A percentile compares a stretch with the other conserved stretches of the same genome.
phyloP scores from a whole-genome alignment of 2,888 invertebrate genomes.

The Rhaphigaster nebulosa region DNA sequence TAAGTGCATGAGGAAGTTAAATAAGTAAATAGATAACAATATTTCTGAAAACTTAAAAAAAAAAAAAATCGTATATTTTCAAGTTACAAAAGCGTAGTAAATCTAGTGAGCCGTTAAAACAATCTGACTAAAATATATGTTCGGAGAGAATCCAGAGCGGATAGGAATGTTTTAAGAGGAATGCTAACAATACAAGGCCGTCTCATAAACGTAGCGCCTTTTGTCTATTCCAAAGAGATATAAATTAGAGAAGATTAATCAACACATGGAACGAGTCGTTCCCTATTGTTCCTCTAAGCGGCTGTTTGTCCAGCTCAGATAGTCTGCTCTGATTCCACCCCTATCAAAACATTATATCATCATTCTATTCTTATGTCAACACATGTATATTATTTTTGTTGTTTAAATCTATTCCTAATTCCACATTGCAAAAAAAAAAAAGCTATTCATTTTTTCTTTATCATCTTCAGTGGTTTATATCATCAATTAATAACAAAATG shows the following conservation, averaged over 20 bases:
- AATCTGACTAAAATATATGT: constrained; percentile 4
- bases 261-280: not conserved
- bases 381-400: not conserved
- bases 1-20: not conserved
- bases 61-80: not conserved
- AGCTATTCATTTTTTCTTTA: no score
- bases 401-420: no score
- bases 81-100: not conserved
- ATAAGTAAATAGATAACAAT: not conserved
- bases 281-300: not conserved
- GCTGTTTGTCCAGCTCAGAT: not conserved
- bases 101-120: not conserved
- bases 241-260: constrained; percentile 26
- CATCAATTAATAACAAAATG: no score
- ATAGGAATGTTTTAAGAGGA: not conserved
- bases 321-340: not conserved
- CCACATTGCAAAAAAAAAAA: no score
- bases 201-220: not conserved
- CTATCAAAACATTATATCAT: not conserved
- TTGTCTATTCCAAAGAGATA: constrained; percentile 11
- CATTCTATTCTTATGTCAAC: not conserved
- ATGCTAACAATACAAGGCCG: not conserved
- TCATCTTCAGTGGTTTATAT: no score
- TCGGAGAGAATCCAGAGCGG: not conserved
- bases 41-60: not conserved